Evolutionary conservation across 2,888 invertebrate genomes (phyloP).

Genomic region (Tenthredo mesomela): DNA sequence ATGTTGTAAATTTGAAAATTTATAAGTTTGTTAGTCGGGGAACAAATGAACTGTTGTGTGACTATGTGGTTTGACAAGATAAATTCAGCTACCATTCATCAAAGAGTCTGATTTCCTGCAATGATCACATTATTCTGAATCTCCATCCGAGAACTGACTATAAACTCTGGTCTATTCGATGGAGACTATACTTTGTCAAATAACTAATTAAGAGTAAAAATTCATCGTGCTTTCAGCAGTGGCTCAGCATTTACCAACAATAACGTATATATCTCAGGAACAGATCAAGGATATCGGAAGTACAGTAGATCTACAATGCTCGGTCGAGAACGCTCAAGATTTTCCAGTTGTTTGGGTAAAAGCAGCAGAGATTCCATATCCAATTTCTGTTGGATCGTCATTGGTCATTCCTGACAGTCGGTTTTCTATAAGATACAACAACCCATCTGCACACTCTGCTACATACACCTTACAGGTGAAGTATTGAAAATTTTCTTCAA

Average conservation of each 20-base stretch:
- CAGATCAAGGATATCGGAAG: slow-evolving; percentile 96
- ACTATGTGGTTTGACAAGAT: too few relatives aligned
- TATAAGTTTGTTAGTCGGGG: too few relatives aligned
- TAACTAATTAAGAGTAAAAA: neutral
- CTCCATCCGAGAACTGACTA: too few relatives aligned
- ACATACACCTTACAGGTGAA: slow-evolving; percentile 88
- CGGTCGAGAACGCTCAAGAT: slow-evolving; percentile 92
- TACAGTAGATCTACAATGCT: slow-evolving; percentile 92
- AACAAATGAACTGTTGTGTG: too few relatives aligned
- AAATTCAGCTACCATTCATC: too few relatives aligned
- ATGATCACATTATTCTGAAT: too few relatives aligned
- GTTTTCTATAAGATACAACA: slow-evolving; percentile 89
- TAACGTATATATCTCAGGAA: slow-evolving; percentile 94
- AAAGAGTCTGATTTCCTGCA: too few relatives aligned
- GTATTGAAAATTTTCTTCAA: neutral
- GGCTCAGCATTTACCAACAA: slow-evolving; percentile 90
- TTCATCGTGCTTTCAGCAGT: slow-evolving; percentile 77
- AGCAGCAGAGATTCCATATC: slow-evolving; percentile 86
- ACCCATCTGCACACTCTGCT: slow-evolving; percentile 89
- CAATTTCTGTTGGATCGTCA: slow-evolving; percentile 89
- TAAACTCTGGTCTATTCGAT: too few relatives aligned
- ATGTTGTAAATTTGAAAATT: too few relatives aligned
- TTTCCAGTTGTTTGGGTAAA: slow-evolving; percentile 93
- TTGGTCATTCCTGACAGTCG: slow-evolving; percentile 92
- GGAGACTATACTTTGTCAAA: neutral